Percentiles rank a stretch among this genome's conserved stretches.
Evolutionary conservation across 1,140 invertebrate species (phyloP).

Genomic region (Reticulitermes speratus): DNA sequence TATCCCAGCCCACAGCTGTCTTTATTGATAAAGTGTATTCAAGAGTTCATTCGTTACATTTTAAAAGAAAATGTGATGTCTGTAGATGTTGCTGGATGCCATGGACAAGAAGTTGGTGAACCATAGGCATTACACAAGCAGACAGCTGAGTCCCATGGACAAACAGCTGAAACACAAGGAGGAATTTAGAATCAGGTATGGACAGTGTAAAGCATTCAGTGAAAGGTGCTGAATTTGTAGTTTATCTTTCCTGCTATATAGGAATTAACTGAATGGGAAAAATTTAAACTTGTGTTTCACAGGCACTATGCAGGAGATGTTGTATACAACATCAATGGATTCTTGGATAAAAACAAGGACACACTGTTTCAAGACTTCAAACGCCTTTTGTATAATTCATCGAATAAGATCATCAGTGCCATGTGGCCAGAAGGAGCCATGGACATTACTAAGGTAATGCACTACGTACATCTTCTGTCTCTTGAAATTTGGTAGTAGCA

Average conservation of each 20-base stretch:
- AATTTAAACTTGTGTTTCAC: conserved; percentile 17
- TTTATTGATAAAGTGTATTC: too few species aligned
- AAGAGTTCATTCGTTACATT: too few species aligned
- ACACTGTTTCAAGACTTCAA: conserved; percentile 95
- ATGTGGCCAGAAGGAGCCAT: conserved; percentile 97
- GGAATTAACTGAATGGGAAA: too few species aligned
- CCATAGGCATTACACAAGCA: conserved; percentile 87
- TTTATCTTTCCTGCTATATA: too few species aligned
- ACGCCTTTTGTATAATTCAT: conserved; percentile 80
- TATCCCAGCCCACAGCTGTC: too few species aligned
- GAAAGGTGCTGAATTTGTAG: too few species aligned
- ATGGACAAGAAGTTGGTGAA: conserved; percentile 87
- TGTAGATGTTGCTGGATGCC: conserved; percentile 80
- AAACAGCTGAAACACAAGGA: conserved; percentile 77
- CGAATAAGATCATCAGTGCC: conserved; percentile 61
- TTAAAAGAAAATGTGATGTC: too few species aligned
- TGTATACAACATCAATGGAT: conserved; percentile 84
- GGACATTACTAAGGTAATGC: conserved; percentile 76
- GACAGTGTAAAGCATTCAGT: background rate
- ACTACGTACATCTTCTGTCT: too few species aligned
- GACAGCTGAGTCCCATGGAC: conserved; percentile 78
- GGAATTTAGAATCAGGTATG: conserved; percentile 59
- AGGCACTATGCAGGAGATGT: conserved; percentile 96
- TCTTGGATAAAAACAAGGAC: conserved; percentile 96
- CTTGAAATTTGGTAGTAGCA: too few species aligned